Percentiles rank a stretch among this genome's conserved stretches.
Conservation (phyloP, 2,888 invertebrate genomes). For the Pheosia tremula region DNA sequence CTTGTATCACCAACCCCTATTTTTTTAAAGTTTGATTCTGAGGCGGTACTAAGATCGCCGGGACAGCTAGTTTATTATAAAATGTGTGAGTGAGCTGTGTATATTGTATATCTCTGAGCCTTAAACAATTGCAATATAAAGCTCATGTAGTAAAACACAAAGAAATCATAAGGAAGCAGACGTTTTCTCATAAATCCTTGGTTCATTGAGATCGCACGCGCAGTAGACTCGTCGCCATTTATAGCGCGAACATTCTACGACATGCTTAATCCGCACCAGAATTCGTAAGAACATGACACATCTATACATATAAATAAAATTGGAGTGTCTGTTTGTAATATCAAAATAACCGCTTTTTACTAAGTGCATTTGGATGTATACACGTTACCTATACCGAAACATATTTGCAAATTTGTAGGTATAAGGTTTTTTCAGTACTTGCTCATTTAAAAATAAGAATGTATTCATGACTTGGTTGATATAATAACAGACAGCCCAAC, state of each 20-base stretch:
- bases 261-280: background rate
- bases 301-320: no score
- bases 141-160: background rate
- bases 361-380: no score
- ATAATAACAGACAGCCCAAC: background rate
- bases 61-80: no score
- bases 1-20: no score
- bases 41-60: no score
- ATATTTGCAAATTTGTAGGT: background rate
- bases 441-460: background rate
- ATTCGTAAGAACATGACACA: slow-evolving; percentile 1
- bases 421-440: background rate
- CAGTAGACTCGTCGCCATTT: background rate
- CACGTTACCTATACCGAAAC: no score
- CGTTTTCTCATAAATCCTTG: background rate
- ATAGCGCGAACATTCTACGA: background rate
- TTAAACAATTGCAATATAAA: background rate
- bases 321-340: no score
- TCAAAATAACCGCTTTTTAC: no score
- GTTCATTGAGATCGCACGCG: slow-evolving; percentile 1
- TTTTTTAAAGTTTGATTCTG: no score
- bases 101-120: no score
- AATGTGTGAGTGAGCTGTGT: no score
- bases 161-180: background rate
- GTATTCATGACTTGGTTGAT: background rate